Conservation (phyloP, 2,113 vertebrate genomes). For the Origma solitaria region DNA sequence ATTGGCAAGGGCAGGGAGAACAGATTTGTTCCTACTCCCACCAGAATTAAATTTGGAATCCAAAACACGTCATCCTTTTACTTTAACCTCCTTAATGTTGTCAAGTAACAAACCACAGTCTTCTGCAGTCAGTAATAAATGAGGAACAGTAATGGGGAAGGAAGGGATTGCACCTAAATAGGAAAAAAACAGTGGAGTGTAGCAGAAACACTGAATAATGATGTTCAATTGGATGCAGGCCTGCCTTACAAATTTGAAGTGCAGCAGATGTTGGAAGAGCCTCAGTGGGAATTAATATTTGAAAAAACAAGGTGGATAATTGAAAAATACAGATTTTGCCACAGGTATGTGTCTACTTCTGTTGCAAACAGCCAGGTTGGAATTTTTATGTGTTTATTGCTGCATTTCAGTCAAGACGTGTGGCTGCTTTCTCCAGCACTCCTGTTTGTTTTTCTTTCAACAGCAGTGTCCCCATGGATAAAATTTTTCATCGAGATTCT, state of each 20-base stretch:
- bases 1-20: neutral
- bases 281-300: constrained; percentile 86
- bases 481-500: constrained; percentile 86
- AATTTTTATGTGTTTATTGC: neutral
- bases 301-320: constrained; percentile 94
- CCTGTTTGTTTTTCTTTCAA: constrained; percentile 34
- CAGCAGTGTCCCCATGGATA: constrained; percentile 90
- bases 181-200: neutral
- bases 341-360: constrained; percentile 70
- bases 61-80: neutral
- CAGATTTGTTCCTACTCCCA: neutral
- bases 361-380: neutral
- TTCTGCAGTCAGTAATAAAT: neutral
- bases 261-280: constrained; percentile 81
- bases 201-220: neutral
- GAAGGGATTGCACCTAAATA: neutral
- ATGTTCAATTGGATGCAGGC: constrained; percentile 66
- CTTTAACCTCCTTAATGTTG: neutral
- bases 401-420: neutral
- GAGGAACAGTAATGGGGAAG: neutral
- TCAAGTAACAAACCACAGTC: neutral
- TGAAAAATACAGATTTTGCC: constrained; percentile 84
- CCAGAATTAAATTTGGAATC: neutral
- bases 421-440: neutral
- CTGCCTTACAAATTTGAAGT: constrained; percentile 94